Evolutionary conservation across 92 coral and sea anemone genomes (phyloP).

Genomic region (Bergia sp.): DNA sequence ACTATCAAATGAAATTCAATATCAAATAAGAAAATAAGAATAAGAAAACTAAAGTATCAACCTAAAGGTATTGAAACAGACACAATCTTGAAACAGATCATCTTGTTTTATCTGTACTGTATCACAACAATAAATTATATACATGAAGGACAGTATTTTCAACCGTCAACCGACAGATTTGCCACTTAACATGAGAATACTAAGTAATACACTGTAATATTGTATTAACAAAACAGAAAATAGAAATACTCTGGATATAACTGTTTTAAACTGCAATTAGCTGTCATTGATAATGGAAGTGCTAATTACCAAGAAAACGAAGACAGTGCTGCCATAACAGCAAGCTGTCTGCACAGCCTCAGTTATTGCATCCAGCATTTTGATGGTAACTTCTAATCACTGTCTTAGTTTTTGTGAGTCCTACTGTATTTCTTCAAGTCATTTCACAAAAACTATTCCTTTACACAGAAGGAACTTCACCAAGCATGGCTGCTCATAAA

Average conservation of each 20-base stretch:
- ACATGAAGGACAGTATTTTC: too few species aligned
- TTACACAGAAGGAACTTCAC: not conserved
- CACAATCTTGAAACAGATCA: not conserved
- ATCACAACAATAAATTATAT: too few species aligned
- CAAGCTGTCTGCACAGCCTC: conserved; percentile 30
- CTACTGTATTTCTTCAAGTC: not conserved
- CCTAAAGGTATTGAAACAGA: not conserved
- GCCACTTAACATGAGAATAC: too few species aligned
- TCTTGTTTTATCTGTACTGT: too few species aligned
- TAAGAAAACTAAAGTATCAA: not conserved
- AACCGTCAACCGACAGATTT: too few species aligned
- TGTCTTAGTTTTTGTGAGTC: not conserved
- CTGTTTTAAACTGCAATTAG: not conserved
- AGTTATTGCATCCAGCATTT: conserved; percentile 16
- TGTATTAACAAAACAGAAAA: not conserved
- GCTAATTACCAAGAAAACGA: conserved; percentile 32
- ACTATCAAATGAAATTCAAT: too few species aligned
- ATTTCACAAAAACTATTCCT: not conserved
- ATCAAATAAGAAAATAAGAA: too few species aligned
- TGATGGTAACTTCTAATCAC: not conserved
- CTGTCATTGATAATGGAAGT: not conserved
- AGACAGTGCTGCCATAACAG: conserved; percentile 22
- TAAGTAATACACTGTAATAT: not conserved
- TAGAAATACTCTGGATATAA: not conserved
- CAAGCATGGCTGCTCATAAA: conserved; percentile 14